Conservation (phyloP, 2,797 vertebrate genomes). For the Microctenopoma stevenorrisi region DNA sequence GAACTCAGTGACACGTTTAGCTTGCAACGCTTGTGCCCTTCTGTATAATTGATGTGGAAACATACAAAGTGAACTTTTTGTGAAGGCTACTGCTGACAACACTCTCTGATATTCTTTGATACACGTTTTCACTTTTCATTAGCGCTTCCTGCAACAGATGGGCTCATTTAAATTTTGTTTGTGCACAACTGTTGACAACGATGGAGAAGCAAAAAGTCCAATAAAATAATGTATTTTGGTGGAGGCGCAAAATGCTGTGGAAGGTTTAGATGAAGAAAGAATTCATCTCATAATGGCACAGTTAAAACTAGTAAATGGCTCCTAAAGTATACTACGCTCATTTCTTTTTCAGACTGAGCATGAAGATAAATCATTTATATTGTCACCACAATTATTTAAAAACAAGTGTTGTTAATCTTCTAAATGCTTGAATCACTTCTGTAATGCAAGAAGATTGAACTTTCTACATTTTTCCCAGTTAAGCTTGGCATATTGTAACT, state of each 20-base stretch:
- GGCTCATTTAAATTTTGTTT: slow-evolving; percentile 23
- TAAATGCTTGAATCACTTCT: slow-evolving; percentile 11
- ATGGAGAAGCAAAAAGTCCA: slow-evolving; percentile 12
- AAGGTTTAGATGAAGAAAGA: slow-evolving; percentile 1
- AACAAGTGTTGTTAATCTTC: neutral
- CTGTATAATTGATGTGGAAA: slow-evolving; percentile 32
- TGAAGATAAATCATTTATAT: neutral
- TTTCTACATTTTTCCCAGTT: slow-evolving; percentile 31
- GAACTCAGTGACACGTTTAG: slow-evolving; percentile 48
- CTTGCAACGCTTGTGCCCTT: slow-evolving; percentile 34
- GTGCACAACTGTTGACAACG: neutral
- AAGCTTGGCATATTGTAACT: slow-evolving; percentile 30
- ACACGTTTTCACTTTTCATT: slow-evolving; percentile 5
- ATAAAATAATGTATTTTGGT: slow-evolving; percentile 17
- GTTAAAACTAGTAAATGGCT: neutral
- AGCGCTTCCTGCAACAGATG: slow-evolving; percentile 35
- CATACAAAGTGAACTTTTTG: slow-evolving; percentile 40
- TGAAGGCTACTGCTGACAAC: slow-evolving; percentile 20
- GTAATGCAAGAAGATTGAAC: slow-evolving; percentile 16
- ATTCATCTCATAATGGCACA: neutral
- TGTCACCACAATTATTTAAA: slow-evolving; percentile 11
- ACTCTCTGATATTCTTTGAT: slow-evolving; percentile 30
- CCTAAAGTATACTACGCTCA: neutral
- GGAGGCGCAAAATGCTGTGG: neutral
- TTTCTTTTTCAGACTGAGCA: neutral